Conservation (phyloP, 2,888 invertebrate genomes). For the Tipula unca region DNA sequence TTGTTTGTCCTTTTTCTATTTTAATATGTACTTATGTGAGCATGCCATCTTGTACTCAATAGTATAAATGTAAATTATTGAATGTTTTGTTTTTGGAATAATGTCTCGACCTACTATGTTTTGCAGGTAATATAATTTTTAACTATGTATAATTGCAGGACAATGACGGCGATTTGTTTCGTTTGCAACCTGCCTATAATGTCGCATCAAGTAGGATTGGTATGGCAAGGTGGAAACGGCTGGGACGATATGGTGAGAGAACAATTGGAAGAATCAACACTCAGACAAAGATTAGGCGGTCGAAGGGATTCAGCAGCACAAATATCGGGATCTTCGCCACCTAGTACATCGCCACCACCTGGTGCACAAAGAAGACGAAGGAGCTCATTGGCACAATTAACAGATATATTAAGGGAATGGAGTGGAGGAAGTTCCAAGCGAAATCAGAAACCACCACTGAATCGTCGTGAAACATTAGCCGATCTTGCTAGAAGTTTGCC, state of each 20-base stretch:
- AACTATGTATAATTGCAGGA: conserved; percentile 50
- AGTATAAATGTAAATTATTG: not conserved
- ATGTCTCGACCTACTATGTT: not conserved
- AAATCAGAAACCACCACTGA: conserved; percentile 57
- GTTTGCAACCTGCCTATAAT: conserved; percentile 93
- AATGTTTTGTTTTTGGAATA: not conserved
- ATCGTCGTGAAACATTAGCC: conserved; percentile 77
- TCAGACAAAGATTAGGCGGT: conserved; percentile 75
- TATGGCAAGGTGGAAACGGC: conserved; percentile 90
- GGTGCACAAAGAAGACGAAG: conserved; percentile 60
- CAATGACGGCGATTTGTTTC: conserved; percentile 91
- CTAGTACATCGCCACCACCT: conserved; percentile 58
- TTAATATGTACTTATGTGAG: not conserved
- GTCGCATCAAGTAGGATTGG: conserved; percentile 87
- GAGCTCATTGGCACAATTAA: conserved; percentile 79
- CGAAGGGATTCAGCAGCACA: conserved; percentile 87
- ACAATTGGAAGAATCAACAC: conserved; percentile 73
- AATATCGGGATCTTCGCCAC: conserved; percentile 75
- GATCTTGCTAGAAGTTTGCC: conserved; percentile 78
- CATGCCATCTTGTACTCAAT: not conserved
- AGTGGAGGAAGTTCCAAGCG: conserved; percentile 54
- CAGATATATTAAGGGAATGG: conserved; percentile 83
- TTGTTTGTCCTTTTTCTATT: not conserved
- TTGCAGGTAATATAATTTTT: not conserved
- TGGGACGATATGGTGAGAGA: conserved; percentile 89